Evolutionary conservation across 2,888 invertebrate genomes (phyloP).

Genomic region (Sepiola atlantica): DNA sequence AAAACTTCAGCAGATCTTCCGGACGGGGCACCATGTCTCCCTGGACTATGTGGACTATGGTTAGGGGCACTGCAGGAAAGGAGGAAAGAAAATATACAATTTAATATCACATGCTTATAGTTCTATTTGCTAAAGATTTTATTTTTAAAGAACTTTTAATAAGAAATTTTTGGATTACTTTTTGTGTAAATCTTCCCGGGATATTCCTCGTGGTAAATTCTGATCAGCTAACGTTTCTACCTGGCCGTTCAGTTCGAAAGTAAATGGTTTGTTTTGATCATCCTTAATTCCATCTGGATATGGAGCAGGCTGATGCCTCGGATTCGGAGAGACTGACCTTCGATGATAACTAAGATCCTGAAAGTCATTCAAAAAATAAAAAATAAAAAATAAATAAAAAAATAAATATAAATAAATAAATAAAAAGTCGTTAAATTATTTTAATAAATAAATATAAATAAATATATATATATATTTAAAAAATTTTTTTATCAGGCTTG

Average conservation of each 20-base stretch:
- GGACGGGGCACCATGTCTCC: neutral
- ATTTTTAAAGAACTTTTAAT: neutral
- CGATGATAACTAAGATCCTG: neutral
- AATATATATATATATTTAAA: too few species aligned
- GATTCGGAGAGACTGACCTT: neutral
- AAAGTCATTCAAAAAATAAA: neutral
- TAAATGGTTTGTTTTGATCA: constrained; percentile 69
- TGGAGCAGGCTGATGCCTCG: neutral
- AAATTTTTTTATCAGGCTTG: too few species aligned
- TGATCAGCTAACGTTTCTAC: constrained; percentile 84
- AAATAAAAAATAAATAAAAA: neutral
- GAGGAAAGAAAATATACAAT: neutral
- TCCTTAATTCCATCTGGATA: neutral
- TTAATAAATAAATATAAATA: too few species aligned
- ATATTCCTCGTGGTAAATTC: constrained; percentile 48
- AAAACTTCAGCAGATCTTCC: constrained; percentile 74
- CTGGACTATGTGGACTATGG: constrained; percentile 9
- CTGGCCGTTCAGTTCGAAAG: constrained; percentile 92
- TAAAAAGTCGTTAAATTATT: neutral
- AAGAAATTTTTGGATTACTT: neutral
- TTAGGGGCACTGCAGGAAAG: neutral
- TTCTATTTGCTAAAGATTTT: too few species aligned
- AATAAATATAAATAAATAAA: neutral
- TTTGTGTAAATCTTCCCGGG: constrained; percentile 34
- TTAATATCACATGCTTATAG: neutral